phyloP scores from a whole-genome alignment of 2,888 invertebrate species.

The Germaria angustata region DNA sequence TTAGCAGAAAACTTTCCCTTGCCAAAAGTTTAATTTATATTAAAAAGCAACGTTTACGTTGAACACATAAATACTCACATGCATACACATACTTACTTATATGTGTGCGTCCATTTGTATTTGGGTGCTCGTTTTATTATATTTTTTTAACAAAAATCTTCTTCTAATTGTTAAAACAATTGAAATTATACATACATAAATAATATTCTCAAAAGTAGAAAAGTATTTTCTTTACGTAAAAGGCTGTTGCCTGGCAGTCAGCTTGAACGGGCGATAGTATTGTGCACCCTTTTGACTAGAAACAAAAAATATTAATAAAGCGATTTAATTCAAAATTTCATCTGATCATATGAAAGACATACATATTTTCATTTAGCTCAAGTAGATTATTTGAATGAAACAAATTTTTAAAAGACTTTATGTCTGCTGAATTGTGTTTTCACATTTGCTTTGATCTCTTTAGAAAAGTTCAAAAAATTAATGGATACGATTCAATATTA shows the following conservation, averaged over 20 bases:
- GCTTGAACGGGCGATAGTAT: neutral
- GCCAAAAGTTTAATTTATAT: conserved; percentile 23
- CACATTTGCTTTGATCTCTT: neutral
- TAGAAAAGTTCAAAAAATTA: too few species aligned
- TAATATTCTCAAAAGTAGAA: neutral
- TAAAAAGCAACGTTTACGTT: too few species aligned
- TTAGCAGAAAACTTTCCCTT: neutral
- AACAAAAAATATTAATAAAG: neutral
- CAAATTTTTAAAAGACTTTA: neutral
- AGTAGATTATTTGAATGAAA: neutral
- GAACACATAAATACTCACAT: too few species aligned
- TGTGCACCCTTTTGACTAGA: neutral
- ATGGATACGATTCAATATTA: too few species aligned
- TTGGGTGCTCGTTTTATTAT: too few species aligned
- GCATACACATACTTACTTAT: too few species aligned
- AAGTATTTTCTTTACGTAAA: neutral
- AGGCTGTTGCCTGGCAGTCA: neutral
- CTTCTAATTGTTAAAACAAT: conserved; percentile 11
- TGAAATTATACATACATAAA: neutral
- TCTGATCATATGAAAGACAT: neutral
- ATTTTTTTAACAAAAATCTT: neutral
- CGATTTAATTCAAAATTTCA: neutral
- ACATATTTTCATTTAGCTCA: neutral
- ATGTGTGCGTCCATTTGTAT: too few species aligned
- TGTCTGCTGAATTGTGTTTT: neutral